Conservation (phyloP, 2,797 vertebrate genomes). For the Hapalemur alaotrensis region DNA sequence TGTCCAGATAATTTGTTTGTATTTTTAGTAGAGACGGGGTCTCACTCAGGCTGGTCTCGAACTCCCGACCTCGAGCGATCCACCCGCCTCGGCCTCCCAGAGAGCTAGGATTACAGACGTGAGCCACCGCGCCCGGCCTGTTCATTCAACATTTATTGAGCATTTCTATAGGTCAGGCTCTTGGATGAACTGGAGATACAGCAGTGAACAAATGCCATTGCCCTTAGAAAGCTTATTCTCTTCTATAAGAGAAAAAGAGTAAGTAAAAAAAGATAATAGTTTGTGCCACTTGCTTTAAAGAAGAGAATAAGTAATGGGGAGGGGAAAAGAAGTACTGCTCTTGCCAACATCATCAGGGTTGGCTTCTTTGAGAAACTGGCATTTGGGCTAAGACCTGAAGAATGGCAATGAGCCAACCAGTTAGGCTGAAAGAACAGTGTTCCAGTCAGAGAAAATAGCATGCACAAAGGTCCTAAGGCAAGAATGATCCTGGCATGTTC, state of each 20-base stretch:
- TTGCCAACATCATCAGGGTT: neutral
- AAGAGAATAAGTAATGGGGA: neutral
- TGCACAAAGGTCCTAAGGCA: neutral
- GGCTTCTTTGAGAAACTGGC: neutral
- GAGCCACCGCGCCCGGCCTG: too few species aligned
- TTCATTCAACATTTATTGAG: neutral
- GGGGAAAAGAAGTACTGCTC: neutral
- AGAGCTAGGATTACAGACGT: too few species aligned
- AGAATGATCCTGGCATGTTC: neutral
- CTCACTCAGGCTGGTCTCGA: too few species aligned
- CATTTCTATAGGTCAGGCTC: neutral
- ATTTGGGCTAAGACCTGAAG: neutral
- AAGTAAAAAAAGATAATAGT: neutral
- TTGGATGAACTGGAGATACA: neutral
- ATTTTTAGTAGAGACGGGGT: too few species aligned
- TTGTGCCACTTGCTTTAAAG: neutral
- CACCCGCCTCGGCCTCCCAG: too few species aligned
- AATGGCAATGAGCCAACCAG: neutral
- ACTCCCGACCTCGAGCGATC: too few species aligned
- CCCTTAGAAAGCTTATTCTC: neutral
- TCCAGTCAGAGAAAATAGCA: neutral
- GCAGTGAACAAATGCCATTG: neutral
- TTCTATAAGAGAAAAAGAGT: neutral
- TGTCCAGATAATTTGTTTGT: too few species aligned
- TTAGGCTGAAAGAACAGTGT: neutral